A percentile compares a stretch with the other conserved stretches of the same genome.
Evolutionary conservation across 1,140 invertebrate genomes (phyloP).

Genomic region (Drosophila tsacasi): DNA sequence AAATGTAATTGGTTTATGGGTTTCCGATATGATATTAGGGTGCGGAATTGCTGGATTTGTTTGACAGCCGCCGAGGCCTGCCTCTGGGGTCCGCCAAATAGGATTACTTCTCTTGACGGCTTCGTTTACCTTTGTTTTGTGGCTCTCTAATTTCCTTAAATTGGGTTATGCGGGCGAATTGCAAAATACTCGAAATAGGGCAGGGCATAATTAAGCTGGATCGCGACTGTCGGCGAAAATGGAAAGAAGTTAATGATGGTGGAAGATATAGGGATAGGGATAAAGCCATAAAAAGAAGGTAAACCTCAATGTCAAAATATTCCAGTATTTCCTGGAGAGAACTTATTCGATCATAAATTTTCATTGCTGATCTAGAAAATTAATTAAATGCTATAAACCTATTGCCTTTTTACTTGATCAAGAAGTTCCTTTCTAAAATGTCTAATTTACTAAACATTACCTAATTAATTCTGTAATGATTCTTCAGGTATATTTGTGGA

Average conservation of each 20-base stretch:
- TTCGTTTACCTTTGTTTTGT: constrained; percentile 12
- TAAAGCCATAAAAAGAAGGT: neutral
- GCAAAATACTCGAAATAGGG: constrained; percentile 56
- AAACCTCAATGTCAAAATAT: constrained; percentile 3
- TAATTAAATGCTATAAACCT: too few relatives aligned
- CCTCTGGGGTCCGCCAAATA: constrained; percentile 52
- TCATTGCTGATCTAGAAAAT: neutral
- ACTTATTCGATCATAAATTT: neutral
- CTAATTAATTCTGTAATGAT: neutral
- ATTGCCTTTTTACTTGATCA: neutral
- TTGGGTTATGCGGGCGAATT: constrained; percentile 59
- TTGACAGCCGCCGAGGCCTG: constrained; percentile 45
- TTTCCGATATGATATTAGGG: constrained; percentile 58
- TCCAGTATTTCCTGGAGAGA: neutral
- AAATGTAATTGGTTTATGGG: constrained; percentile 77
- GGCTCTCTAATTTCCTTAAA: constrained; percentile 56
- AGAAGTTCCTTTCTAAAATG: neutral
- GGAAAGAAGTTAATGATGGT: constrained; percentile 22
- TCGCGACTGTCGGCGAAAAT: constrained; percentile 4
- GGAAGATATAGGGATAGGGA: constrained; percentile 8
- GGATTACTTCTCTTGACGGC: constrained; percentile 59
- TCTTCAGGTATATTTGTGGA: neutral
- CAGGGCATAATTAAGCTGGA: constrained; percentile 48
- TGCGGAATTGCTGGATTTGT: constrained; percentile 48
- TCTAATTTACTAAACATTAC: neutral